A percentile compares a stretch with the other conserved stretches of the same genome.
phyloP scores from a whole-genome alignment of 2,797 vertebrate genomes.

The Lindbergichthys nudifrons region DNA sequence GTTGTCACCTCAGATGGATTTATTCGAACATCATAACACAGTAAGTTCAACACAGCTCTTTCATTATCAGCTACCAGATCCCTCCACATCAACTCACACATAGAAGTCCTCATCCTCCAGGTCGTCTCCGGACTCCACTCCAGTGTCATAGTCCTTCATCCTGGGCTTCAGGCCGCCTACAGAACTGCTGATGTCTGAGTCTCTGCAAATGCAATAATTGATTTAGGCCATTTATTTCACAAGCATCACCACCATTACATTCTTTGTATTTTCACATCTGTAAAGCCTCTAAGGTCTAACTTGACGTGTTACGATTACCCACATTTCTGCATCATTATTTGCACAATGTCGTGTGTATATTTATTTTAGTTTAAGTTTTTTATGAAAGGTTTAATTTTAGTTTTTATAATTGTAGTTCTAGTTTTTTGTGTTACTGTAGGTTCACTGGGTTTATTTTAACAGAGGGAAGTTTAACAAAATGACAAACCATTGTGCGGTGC shows the following conservation, averaged over 20 bases:
- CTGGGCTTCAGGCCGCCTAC: constrained; percentile 68
- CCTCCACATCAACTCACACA: constrained; percentile 75
- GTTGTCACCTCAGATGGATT: not conserved
- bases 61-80: not conserved
- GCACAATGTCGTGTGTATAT: not conserved
- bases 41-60: not conserved
- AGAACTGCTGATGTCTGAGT: constrained; percentile 81
- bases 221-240: not conserved
- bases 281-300: not conserved
- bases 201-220: constrained; percentile 51
- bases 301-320: not conserved
- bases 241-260: not conserved
- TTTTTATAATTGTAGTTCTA: no score
- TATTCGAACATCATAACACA: not conserved
- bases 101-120: constrained; percentile 87
- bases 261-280: not conserved
- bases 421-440: no score
- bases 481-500: not conserved
- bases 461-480: not conserved
- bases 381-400: no score
- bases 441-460: not conserved
- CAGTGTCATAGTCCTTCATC: constrained; percentile 84
- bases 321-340: not conserved
- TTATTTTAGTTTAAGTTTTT: no score
- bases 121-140: constrained; percentile 89